Evolutionary conservation across 1,140 invertebrate genomes (phyloP).

Genomic region (Pseudoatta argentina): DNA sequence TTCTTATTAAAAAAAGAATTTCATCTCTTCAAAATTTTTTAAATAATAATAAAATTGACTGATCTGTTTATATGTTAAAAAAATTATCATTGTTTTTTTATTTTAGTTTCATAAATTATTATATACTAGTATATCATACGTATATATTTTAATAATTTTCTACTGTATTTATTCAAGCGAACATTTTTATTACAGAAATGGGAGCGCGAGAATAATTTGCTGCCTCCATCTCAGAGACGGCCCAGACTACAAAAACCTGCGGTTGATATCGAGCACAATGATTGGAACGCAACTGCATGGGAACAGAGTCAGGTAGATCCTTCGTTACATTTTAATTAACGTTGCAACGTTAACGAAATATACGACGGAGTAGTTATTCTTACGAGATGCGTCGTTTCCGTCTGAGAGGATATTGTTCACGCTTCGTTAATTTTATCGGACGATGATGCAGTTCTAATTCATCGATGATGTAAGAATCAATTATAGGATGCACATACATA

Average conservation of each 20-base stretch:
- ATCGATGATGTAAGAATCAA: constrained; percentile 44
- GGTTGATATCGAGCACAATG: constrained; percentile 82
- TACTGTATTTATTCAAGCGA: background rate
- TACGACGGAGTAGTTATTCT: background rate
- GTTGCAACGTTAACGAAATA: background rate
- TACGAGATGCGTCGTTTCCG: background rate
- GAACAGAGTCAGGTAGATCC: constrained; percentile 87
- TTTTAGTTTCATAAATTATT: background rate
- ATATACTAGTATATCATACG: background rate
- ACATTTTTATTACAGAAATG: constrained; percentile 87
- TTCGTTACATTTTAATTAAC: background rate
- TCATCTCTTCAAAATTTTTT: background rate
- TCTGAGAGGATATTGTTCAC: background rate
- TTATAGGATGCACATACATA: background rate
- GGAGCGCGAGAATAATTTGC: constrained; percentile 89
- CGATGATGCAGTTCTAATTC: background rate
- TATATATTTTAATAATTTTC: background rate
- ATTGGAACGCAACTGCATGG: constrained; percentile 88
- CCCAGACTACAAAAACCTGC: constrained; percentile 87
- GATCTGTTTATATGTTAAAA: background rate
- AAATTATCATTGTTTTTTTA: background rate
- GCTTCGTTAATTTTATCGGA: constrained; percentile 31
- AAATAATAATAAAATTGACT: background rate
- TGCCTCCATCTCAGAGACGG: constrained; percentile 88
- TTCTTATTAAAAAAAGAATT: background rate